Percentiles rank a stretch among this genome's conserved stretches.
phyloP scores from a whole-genome alignment of 2,888 invertebrate genomes.

The Meteorus cinctellus region DNA sequence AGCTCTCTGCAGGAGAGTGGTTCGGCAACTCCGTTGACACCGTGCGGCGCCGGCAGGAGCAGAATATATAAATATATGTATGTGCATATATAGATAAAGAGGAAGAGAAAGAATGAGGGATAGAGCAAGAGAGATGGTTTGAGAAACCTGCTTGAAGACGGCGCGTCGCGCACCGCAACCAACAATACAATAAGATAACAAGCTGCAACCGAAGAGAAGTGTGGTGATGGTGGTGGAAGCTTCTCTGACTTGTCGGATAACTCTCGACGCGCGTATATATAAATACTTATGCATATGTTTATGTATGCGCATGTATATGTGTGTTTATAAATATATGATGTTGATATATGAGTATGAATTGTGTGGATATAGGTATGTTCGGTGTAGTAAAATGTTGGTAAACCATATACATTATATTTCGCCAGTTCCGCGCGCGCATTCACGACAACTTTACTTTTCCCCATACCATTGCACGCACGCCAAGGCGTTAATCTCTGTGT shows the following conservation, averaged over 20 bases:
- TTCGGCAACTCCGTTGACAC: constrained; percentile 54
- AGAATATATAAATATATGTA: background rate
- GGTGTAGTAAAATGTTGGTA: background rate
- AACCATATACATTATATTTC: background rate
- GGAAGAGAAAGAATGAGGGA: constrained; percentile 32
- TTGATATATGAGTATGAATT: constrained; percentile 1
- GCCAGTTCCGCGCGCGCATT: constrained; percentile 6
- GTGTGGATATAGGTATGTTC: background rate
- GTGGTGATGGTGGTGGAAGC: constrained; percentile 38
- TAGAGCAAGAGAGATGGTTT: constrained; percentile 42
- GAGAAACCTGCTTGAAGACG: constrained; percentile 61
- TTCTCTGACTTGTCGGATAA: constrained; percentile 60
- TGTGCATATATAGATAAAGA: background rate
- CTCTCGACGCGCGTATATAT: constrained; percentile 50
- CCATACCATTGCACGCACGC: constrained; percentile 12
- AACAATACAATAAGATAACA: constrained; percentile 69
- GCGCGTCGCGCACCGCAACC: constrained; percentile 55
- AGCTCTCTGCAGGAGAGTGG: constrained; percentile 50
- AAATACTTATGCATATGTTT: constrained; percentile 11
- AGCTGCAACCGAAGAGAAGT: constrained; percentile 49
- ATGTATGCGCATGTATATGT: background rate
- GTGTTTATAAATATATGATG: background rate
- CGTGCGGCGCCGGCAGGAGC: constrained; percentile 38
- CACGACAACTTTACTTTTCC: constrained; percentile 35
- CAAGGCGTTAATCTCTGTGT: constrained; percentile 36